Conservation (phyloP, 2,888 invertebrate genomes). For the Meandrusa payeni region DNA sequence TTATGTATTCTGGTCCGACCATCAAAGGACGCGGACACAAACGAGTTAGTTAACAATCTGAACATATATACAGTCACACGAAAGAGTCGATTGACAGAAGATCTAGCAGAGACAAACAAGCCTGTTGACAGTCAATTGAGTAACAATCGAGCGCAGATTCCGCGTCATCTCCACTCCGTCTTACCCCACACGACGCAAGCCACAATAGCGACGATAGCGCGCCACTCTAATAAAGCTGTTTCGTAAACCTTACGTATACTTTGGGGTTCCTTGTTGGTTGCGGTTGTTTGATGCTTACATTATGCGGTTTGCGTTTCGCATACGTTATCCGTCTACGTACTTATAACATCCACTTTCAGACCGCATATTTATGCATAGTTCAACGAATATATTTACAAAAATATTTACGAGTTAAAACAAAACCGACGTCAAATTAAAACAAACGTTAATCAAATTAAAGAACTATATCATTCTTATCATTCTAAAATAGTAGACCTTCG, state of each 20-base stretch:
- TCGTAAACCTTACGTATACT: slow-evolving; percentile 19
- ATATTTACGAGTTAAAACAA: no score
- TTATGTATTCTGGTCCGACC: no score
- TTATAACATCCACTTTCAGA: not conserved
- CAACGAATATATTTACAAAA: no score
- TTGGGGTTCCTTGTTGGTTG: slow-evolving; percentile 13
- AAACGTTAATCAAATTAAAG: not conserved
- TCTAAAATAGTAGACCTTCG: no score
- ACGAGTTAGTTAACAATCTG: no score
- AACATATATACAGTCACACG: no score
- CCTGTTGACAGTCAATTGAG: slow-evolving; percentile 19
- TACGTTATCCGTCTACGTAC: not conserved
- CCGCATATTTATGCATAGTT: not conserved
- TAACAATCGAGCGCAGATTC: slow-evolving; percentile 20
- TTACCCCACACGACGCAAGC: slow-evolving; percentile 23
- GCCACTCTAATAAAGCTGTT: slow-evolving; percentile 19
- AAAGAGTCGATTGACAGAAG: no score
- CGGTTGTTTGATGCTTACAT: slow-evolving; percentile 13
- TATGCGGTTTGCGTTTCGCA: slow-evolving; percentile 12
- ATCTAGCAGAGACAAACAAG: no score
- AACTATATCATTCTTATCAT: no score
- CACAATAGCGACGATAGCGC: slow-evolving; percentile 10
- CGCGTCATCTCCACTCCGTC: slow-evolving; percentile 11
- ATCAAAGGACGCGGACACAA: no score
- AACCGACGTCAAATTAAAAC: no score